A percentile compares a stretch with the other conserved stretches of the same genome.
These are phyloP conservation scores for Oceanites oceanicus DNA, from an alignment of 2,113 vertebrate species.

Conservation along the genomic window DNA sequence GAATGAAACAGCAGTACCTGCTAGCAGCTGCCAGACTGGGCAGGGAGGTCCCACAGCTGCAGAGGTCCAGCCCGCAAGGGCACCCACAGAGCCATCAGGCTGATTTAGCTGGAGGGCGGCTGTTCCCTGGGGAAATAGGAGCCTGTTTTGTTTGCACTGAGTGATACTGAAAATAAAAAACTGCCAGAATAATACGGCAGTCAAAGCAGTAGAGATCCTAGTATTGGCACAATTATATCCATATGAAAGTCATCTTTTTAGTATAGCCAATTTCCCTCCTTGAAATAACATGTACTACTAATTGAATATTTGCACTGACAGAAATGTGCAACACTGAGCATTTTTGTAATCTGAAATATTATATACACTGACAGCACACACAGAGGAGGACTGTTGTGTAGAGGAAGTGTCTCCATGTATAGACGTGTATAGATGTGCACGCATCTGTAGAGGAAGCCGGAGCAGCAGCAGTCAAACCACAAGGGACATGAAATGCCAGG, in stretches of 20 bases:
- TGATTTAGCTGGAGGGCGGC: neutral
- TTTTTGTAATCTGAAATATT: neutral
- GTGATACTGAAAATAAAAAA: neutral
- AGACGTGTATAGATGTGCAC: accelerated
- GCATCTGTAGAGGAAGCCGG: neutral
- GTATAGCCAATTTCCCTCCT: neutral
- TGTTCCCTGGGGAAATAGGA: neutral
- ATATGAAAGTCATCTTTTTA: neutral
- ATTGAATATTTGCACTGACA: neutral
- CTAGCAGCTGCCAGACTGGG: neutral
- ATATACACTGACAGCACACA: neutral
- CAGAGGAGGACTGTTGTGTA: neutral
- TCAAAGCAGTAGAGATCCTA: neutral
- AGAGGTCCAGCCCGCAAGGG: neutral
- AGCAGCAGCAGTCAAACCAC: neutral
- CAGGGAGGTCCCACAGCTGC: neutral
- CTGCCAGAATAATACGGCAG: neutral
- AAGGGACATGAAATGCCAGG: neutral
- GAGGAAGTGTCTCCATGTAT: neutral
- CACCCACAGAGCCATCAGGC: neutral
- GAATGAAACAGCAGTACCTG: no score
- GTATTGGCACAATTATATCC: neutral
- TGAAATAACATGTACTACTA: neutral
- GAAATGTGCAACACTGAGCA: neutral
- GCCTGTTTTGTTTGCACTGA: neutral